These are phyloP conservation scores for Autographa pulchrina DNA, from an alignment of 2,888 invertebrate genomes.

Conservation along the genomic window DNA sequence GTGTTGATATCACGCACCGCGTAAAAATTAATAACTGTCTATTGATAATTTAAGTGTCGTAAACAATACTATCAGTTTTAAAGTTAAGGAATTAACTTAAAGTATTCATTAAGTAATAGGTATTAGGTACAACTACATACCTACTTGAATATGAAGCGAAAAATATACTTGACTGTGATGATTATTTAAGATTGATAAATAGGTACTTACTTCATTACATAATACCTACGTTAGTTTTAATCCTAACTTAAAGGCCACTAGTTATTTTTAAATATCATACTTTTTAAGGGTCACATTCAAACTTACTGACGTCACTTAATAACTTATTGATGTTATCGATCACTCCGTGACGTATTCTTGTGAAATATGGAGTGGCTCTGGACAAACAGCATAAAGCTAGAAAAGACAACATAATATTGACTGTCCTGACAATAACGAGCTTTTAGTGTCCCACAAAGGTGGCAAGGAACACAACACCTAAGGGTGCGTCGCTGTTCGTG, in stretches of 20 bases:
- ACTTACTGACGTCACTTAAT: too few relatives aligned
- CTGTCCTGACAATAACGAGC: too few relatives aligned
- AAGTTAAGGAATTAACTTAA: not conserved
- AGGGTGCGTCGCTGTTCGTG: too few relatives aligned
- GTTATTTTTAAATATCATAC: not conserved
- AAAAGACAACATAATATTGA: too few relatives aligned
- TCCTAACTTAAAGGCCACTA: conserved; percentile 22
- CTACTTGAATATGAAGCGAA: too few relatives aligned
- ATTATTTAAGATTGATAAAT: not conserved
- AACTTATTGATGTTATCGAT: too few relatives aligned
- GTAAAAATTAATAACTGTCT: conserved; percentile 33
- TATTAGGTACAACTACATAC: too few relatives aligned
- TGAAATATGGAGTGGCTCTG: too few relatives aligned
- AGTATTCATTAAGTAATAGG: not conserved
- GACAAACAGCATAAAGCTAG: too few relatives aligned
- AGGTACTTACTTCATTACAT: not conserved
- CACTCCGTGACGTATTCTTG: too few relatives aligned
- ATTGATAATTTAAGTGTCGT: conserved; percentile 31
- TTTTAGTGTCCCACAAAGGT: too few relatives aligned
- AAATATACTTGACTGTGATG: not conserved
- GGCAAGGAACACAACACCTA: too few relatives aligned
- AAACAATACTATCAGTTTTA: conserved; percentile 25
- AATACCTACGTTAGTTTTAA: conserved; percentile 15
- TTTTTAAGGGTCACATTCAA: not conserved
- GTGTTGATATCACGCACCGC: conserved; percentile 20